These are phyloP conservation scores for Vanessa atalanta DNA, from an alignment of 1,140 invertebrate species.

Conservation along the genomic window DNA sequence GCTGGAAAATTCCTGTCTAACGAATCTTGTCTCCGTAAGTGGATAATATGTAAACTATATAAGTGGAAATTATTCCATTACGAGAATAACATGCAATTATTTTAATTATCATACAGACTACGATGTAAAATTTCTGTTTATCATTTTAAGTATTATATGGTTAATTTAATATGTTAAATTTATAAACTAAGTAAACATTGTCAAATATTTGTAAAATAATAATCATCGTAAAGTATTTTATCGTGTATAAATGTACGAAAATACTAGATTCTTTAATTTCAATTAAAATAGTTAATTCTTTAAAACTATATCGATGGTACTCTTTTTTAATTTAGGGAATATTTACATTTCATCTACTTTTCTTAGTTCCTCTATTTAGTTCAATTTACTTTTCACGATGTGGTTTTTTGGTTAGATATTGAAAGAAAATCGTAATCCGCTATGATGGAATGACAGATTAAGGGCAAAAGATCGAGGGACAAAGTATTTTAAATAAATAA, in stretches of 20 bases:
- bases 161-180: too few species aligned
- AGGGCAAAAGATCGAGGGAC: constrained; percentile 20
- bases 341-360: too few species aligned
- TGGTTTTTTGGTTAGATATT: not conserved
- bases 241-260: too few species aligned
- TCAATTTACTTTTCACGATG: too few species aligned
- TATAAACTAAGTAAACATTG: not conserved
- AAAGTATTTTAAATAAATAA: not conserved
- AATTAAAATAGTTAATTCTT: not conserved
- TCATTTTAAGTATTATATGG: too few species aligned
- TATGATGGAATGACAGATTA: constrained; percentile 12
- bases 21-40: constrained; percentile 1
- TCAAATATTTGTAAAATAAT: not conserved
- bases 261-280: too few species aligned
- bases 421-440: not conserved
- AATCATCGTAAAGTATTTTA: too few species aligned
- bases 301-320: too few species aligned
- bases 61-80: not conserved
- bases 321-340: too few species aligned
- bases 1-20: not conserved
- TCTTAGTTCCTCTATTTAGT: too few species aligned
- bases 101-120: not conserved
- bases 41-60: not conserved
- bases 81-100: not conserved
- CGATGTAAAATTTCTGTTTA: not conserved